Evolutionary conservation across 2,113 vertebrate species (phyloP).

Genomic region (Eidolon helvum): DNA sequence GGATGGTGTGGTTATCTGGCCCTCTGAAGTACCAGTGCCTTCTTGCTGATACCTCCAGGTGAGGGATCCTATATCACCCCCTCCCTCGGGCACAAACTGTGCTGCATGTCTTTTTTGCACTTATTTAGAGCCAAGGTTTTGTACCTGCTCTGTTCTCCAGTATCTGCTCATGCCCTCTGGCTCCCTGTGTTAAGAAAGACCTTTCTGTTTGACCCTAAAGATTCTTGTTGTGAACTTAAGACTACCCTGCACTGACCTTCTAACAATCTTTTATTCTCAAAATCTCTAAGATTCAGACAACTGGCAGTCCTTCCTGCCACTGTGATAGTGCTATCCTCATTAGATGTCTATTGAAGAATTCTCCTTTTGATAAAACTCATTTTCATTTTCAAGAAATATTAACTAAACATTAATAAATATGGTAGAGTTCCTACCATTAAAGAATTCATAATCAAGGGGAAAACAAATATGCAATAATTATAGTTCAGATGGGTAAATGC

Average conservation of each 20-base stretch:
- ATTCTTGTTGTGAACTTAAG: neutral
- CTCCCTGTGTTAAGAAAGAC: neutral
- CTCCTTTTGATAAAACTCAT: slow-evolving; percentile 5
- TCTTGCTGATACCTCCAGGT: neutral
- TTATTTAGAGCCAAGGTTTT: neutral
- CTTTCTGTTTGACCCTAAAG: neutral
- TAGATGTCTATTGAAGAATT: neutral
- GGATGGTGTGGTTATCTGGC: neutral
- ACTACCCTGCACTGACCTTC: neutral
- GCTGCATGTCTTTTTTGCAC: neutral
- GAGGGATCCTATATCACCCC: neutral
- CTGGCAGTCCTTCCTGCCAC: neutral
- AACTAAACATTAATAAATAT: neutral
- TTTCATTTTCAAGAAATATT: neutral
- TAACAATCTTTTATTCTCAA: neutral
- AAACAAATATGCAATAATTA: neutral
- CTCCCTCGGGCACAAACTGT: neutral
- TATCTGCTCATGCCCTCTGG: neutral
- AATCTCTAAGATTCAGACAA: neutral
- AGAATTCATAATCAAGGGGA: neutral
- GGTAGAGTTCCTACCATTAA: neutral
- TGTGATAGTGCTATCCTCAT: neutral
- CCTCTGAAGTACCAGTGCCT: neutral
- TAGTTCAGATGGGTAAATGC: neutral
- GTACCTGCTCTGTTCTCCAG: neutral